Conservation (phyloP, 2,113 vertebrate genomes). For the Protomyctophum bolini region DNA sequence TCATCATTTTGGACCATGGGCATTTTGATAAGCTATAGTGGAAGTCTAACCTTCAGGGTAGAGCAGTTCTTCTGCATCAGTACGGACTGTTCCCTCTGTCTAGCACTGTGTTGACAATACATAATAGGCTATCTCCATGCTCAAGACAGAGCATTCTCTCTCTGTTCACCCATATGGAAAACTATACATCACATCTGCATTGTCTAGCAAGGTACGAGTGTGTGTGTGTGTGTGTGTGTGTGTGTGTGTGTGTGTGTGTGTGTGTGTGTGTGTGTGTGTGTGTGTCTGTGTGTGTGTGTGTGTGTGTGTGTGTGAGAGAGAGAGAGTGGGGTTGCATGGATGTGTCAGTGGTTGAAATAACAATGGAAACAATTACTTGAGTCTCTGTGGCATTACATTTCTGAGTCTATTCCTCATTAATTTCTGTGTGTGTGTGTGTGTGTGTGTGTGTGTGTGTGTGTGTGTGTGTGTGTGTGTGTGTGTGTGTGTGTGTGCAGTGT, state of each 20-base stretch:
- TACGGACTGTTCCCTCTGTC: slow-evolving; percentile 9
- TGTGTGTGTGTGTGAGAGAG: slow-evolving; percentile 1
- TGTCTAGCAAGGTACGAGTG: slow-evolving; percentile 18
- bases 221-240: neutral
- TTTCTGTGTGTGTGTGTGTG: slow-evolving; percentile 3
- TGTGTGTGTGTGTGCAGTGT: neutral
- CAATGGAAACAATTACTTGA: slow-evolving; percentile 68
- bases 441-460: slow-evolving; percentile 12
- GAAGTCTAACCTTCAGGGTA: slow-evolving; percentile 38
- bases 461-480: slow-evolving; percentile 9
- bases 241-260: neutral
- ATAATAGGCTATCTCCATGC: slow-evolving; percentile 14
- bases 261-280: neutral
- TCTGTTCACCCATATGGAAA: slow-evolving; percentile 36
- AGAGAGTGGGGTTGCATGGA: neutral
- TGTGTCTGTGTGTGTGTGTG: neutral
- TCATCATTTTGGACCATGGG: no score
- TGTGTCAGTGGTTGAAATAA: slow-evolving; percentile 50
- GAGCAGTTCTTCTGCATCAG: slow-evolving; percentile 18
- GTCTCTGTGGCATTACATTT: slow-evolving; percentile 28
- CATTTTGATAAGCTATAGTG: slow-evolving; percentile 1
- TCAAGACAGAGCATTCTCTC: slow-evolving; percentile 20
- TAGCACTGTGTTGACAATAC: slow-evolving; percentile 24
- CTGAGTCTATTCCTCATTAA: neutral
- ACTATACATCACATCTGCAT: slow-evolving; percentile 37